phyloP scores from a whole-genome alignment of 2,888 invertebrate genomes.

The Drosophila mulleri region DNA sequence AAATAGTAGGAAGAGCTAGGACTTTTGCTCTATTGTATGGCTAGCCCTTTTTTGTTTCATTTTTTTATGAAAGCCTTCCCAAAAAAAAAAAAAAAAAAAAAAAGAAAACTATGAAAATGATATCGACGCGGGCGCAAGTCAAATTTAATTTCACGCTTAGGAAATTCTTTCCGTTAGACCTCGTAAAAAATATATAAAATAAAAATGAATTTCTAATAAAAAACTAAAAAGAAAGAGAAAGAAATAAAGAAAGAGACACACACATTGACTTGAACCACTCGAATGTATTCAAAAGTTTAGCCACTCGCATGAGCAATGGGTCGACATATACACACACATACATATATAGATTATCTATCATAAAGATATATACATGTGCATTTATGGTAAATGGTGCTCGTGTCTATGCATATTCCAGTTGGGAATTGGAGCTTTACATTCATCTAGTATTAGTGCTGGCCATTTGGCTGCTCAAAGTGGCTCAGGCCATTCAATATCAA shows the following conservation, averaged over 20 bases:
- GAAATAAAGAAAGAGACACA: background rate
- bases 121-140: constrained; percentile 55
- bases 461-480: background rate
- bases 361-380: background rate
- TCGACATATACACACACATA: no score
- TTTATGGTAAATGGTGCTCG: background rate
- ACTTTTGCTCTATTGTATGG: constrained; percentile 13
- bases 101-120: constrained; percentile 55
- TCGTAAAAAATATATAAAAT: constrained; percentile 38
- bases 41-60: constrained; percentile 5
- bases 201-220: constrained; percentile 56
- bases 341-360: background rate
- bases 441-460: background rate
- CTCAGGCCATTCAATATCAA: background rate
- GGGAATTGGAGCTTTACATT: background rate
- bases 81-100: background rate
- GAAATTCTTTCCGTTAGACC: constrained; percentile 42
- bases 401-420: constrained; percentile 3
- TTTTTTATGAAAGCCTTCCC: constrained; percentile 9
- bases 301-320: background rate
- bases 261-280: constrained; percentile 13
- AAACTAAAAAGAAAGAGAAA: background rate
- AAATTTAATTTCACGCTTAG: constrained; percentile 77
- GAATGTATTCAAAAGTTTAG: constrained; percentile 12
- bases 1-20: constrained; percentile 34